These are phyloP conservation scores for Anguilla japonica DNA, from an alignment of 2,113 vertebrate species.

Conservation along the genomic window DNA sequence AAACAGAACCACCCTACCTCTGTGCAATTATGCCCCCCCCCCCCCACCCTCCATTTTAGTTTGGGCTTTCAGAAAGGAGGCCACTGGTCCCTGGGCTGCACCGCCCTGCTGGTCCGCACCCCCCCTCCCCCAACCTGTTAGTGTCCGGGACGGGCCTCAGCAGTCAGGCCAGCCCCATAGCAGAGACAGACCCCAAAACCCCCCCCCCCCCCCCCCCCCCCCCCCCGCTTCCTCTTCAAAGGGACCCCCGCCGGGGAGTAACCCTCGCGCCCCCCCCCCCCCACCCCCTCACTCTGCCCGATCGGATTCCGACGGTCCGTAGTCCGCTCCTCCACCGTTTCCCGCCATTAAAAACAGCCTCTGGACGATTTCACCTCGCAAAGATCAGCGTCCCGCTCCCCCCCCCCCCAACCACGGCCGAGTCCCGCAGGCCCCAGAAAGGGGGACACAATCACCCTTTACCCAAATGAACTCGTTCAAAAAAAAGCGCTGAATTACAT, in stretches of 20 bases:
- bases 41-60: background rate
- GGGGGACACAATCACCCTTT: background rate
- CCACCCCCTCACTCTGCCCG: background rate
- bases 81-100: background rate
- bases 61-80: background rate
- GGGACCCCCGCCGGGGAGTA: too few relatives aligned
- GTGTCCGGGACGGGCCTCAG: too few relatives aligned
- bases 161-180: background rate
- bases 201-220: background rate
- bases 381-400: too few relatives aligned
- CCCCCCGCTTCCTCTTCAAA: too few relatives aligned
- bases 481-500: too few relatives aligned
- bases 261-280: too few relatives aligned
- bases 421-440: too few relatives aligned
- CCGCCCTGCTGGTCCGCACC: background rate
- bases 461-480: background rate
- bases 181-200: background rate
- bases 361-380: too few relatives aligned
- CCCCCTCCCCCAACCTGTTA: too few relatives aligned
- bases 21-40: background rate
- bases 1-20: slow-evolving; percentile 12
- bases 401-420: too few relatives aligned
- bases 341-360: background rate
- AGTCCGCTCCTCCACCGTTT: background rate
- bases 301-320: background rate